These are phyloP conservation scores for Selenia dentaria DNA, from an alignment of 2,888 invertebrate genomes.

Conservation along the genomic window DNA sequence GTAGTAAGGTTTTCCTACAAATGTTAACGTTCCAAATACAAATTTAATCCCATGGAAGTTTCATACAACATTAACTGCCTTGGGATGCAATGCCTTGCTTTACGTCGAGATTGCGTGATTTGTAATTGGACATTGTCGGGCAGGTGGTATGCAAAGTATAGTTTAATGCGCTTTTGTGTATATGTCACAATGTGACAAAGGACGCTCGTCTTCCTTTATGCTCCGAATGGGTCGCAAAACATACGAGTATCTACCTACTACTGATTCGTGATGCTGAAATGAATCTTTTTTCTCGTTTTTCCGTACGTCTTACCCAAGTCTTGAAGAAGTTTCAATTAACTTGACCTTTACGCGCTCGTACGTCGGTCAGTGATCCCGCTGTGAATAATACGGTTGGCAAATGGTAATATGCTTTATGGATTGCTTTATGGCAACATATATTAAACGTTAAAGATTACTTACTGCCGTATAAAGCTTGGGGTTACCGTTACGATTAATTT, in stretches of 20 bases:
- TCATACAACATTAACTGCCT: too few relatives aligned
- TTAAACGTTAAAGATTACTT: slow-evolving; percentile 6
- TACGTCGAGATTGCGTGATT: too few relatives aligned
- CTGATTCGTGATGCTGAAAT: slow-evolving; percentile 7
- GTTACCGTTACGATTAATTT: slow-evolving; percentile 28
- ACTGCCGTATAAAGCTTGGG: slow-evolving; percentile 6
- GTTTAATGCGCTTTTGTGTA: too few relatives aligned
- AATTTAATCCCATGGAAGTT: too few relatives aligned
- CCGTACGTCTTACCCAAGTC: slow-evolving; percentile 21
- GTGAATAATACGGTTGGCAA: slow-evolving; percentile 42
- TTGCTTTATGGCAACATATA: slow-evolving; percentile 27
- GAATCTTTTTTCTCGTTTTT: slow-evolving; percentile 21
- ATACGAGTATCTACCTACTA: background rate
- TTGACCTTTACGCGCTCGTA: slow-evolving; percentile 53
- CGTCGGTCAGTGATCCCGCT: slow-evolving; percentile 48
- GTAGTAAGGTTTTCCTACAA: too few relatives aligned
- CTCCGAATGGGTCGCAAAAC: slow-evolving; percentile 18
- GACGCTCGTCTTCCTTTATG: slow-evolving; percentile 10
- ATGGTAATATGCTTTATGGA: slow-evolving; percentile 27
- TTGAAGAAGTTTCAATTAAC: slow-evolving; percentile 44
- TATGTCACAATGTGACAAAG: slow-evolving; percentile 24
- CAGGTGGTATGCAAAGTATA: too few relatives aligned
- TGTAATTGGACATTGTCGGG: too few relatives aligned
- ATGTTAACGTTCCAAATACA: too few relatives aligned
- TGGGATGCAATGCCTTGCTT: too few relatives aligned